Percentiles rank a stretch among this genome's conserved stretches.
Conservation (phyloP, 64 coral and sea anemone species). For the Anthopleura sola region DNA sequence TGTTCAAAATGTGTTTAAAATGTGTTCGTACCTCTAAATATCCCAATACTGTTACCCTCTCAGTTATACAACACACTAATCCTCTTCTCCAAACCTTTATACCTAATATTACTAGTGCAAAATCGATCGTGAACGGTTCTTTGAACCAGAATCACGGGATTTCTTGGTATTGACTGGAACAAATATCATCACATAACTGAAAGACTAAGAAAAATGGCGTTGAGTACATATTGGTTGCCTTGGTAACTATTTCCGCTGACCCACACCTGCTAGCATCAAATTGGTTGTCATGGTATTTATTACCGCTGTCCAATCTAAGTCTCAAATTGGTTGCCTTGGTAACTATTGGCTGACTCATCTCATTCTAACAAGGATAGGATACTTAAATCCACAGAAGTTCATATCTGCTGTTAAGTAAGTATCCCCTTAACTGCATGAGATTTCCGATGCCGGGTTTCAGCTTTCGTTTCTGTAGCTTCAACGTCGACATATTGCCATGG, state of each 20-base stretch:
- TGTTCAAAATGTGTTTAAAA: not conserved
- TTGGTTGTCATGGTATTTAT: not conserved
- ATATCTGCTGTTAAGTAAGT: constrained; percentile 1
- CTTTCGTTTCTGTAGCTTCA: not conserved
- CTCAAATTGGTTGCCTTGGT: constrained; percentile 7
- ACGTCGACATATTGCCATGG: not conserved
- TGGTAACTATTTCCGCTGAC: not conserved
- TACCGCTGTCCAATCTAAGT: not conserved
- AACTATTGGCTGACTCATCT: not conserved
- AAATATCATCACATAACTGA: not conserved
- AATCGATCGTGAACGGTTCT: constrained; percentile 11
- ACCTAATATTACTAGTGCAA: constrained; percentile 16
- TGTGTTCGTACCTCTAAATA: not conserved
- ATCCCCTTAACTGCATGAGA: not conserved
- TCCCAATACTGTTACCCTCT: not conserved
- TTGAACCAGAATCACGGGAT: constrained; percentile 8
- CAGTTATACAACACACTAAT: constrained; percentile 4
- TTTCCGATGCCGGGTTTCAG: constrained; percentile 8
- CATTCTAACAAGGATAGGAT: not conserved
- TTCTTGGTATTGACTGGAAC: constrained; percentile 4
- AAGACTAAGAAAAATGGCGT: not conserved
- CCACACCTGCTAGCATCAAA: not conserved
- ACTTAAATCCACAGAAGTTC: constrained; percentile 3
- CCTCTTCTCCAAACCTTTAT: constrained; percentile 20
- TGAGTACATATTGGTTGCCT: not conserved